Evolutionary conservation across 1,140 invertebrate genomes (phyloP), one percentile per base, ranked within the genome.

Genomic region (Plectrocnemia conspersa): DNA sequence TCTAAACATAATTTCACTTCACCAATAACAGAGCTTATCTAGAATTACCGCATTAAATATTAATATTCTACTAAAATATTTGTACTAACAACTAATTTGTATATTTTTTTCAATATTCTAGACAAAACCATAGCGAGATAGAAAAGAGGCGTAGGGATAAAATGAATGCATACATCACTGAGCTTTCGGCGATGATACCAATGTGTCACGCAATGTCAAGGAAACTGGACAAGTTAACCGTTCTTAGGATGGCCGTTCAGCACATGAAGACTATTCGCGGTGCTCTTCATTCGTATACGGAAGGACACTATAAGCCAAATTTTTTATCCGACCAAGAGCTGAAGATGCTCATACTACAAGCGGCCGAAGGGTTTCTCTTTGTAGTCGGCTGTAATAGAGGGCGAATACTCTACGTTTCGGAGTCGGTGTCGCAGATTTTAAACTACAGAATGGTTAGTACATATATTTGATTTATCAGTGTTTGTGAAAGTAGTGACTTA

Each of bases 151-250:
- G 93, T 2, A 78, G 93, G 13, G 93, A 97, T 68, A 97, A 97
- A 73, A 97, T 97, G 93, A 96, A 96, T 73, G 92, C 85, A 0
- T 96, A 94, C 69, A 95, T 97, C 54, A 86, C 85, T 0, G 92
- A 97, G 70, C 68, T 97, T 23, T 90, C 91, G 22, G 79, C 84
- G 1, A 89, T 97, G 81, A 82, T 97, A 6, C 93, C 93, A 1
- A 93, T 94, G 88, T 96, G 93, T 66, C 86, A 88, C 64, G 88
- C 89, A 1, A 92, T 93, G 88, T 86, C 89, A 6, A 75, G 91
- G 15, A 97, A 97, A 73, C 72, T 96, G 56, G 93, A 96, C 73
- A 97, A 97, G 69, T 73, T 97, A 44, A 96, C 93, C 0, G 92
- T 97, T 2, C 73, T 97, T 1, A 72, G 93, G 1, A 93, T 96